Evolutionary conservation across 1,140 invertebrate species (phyloP).

Genomic region (Heliconius hewitsoni): DNA sequence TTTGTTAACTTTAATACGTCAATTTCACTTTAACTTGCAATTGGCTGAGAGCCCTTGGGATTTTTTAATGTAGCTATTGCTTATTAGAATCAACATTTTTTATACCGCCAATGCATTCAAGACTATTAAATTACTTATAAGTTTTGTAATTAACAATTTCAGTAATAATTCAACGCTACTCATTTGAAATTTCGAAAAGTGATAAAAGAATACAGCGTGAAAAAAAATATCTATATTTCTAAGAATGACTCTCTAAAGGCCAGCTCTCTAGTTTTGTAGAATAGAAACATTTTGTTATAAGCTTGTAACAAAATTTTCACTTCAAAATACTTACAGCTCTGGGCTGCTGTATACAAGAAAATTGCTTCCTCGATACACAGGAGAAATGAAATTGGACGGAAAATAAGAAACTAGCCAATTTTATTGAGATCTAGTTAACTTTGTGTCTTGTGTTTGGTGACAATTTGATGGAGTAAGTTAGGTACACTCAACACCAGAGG

Average conservation of each 20-base stretch:
- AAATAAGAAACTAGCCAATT: conserved; percentile 16
- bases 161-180: not conserved
- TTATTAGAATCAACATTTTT: too few species aligned
- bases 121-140: too few species aligned
- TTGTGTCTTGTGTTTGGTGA: not conserved
- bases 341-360: conserved; percentile 8
- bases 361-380: conserved; percentile 5
- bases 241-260: not conserved
- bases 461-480: not conserved
- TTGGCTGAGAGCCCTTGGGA: too few species aligned
- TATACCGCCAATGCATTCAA: too few species aligned
- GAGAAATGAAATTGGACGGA: conserved; percentile 21
- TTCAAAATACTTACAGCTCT: conserved; percentile 5
- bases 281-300: conserved; percentile 1
- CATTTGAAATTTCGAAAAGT: not conserved
- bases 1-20: too few species aligned
- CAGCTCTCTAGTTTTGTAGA: not conserved
- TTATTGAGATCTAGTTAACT: conserved; percentile 1
- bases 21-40: too few species aligned
- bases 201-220: not conserved
- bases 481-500: not conserved
- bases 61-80: too few species aligned
- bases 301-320: conserved; percentile 4
- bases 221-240: not conserved
- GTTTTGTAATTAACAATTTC: too few species aligned